Evolutionary conservation across 2,888 invertebrate species (phyloP).

Genomic region (Troilus luridus): DNA sequence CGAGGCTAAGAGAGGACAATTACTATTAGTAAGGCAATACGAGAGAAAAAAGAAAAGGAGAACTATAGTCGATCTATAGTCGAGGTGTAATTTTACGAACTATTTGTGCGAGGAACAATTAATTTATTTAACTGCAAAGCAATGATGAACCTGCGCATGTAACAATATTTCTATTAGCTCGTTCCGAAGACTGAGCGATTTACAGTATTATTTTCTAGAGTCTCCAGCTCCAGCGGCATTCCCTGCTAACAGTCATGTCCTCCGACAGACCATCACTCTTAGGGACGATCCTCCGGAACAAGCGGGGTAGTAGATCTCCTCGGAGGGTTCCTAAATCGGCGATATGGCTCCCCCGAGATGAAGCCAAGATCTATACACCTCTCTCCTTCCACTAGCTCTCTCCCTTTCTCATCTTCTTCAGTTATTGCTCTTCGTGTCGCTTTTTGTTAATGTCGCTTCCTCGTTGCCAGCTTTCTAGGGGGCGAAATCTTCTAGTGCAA

Average conservation of each 20-base stretch:
- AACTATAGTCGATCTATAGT: too few relatives aligned
- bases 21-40: too few relatives aligned
- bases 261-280: conserved; percentile 21
- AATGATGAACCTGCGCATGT: neutral
- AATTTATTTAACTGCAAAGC: too few relatives aligned
- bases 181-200: neutral
- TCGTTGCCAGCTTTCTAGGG: neutral
- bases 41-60: too few relatives aligned
- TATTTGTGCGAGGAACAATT: too few relatives aligned
- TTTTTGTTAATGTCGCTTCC: neutral
- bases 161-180: neutral
- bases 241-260: conserved; percentile 6
- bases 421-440: neutral
- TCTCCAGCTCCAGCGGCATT: neutral
- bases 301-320: neutral
- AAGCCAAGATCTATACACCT: conserved; percentile 20
- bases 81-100: too few relatives aligned
- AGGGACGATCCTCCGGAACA: neutral
- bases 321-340: conserved; percentile 23
- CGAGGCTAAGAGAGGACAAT: too few relatives aligned
- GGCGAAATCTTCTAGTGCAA: neutral
- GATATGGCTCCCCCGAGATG: conserved; percentile 28
- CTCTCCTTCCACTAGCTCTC: conserved; percentile 17
- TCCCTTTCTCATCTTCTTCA: neutral
- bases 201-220: neutral